Base-by-base conservation (phyloP, 2,113 vertebrate genomes). In the Daubentonia madagascariensis region DNA sequence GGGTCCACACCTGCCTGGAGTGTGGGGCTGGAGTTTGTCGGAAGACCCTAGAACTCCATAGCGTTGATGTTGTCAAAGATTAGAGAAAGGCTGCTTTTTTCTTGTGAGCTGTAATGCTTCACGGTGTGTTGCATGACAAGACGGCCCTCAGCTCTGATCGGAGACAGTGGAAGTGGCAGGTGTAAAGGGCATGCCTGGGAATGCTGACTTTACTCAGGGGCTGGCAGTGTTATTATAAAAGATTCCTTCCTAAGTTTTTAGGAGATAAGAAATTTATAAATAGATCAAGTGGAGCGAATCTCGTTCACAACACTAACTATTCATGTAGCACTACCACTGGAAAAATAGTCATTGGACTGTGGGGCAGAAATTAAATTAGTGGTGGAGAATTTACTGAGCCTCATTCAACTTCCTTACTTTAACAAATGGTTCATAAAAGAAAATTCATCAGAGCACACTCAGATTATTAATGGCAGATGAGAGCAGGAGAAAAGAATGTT, bases 101-200 rank as follows among this genome's bases (percentile, higher is more conserved):
- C 72, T 50, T 87, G 3, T 59, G 87, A 93, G 72, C 59, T 91
- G 0, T 54, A 30, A 78, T 89, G 37, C 35, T 35, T 94, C 6
- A 10, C 89, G 93, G 91, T 92, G 13, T 95, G 48, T 45, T 95
- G 92, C 32, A 4, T 94, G 59, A 87, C 14, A 13, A 73, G 81
- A 83, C 59, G 92, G 94, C 95, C 11, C 18, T 79, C 91, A 93
- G 96, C 59, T 94, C 50, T 59, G 37, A 75, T 96, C 85, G 86
- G 79, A 94, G 96, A 97, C 94, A 89, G 96, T 88, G 48, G 84
- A 97, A 97, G 81, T 79, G 72, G 91, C 96, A 97, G 92, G 28
- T 54, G 97, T 89, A 20, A 92, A 95, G 96, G 95, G 35, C 73
- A 48, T 43, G 65, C 63, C 28, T 45, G 91, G 96, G 76, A 91